These are phyloP conservation scores for Dinomys branickii DNA, from an alignment of 2,113 vertebrate species.

Conservation along the genomic window DNA sequence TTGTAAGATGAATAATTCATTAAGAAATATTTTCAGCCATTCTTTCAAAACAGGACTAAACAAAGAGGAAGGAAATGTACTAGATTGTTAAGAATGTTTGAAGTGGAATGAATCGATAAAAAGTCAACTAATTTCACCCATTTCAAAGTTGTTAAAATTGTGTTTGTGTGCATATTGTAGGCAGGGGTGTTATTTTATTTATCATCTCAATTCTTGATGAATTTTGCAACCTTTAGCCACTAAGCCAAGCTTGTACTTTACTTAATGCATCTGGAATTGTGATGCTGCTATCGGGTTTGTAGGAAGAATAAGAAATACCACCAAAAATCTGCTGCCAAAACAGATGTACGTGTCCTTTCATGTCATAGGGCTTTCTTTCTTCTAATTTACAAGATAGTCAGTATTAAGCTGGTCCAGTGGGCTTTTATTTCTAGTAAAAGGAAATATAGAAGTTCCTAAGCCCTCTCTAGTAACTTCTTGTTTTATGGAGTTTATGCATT, in stretches of 20 bases:
- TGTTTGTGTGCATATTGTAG: neutral
- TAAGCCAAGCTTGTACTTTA: neutral
- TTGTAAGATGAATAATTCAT: neutral
- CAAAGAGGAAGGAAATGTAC: neutral
- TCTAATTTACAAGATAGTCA: neutral
- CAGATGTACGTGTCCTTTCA: constrained; percentile 1
- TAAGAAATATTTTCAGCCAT: constrained; percentile 32
- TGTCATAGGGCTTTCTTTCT: neutral
- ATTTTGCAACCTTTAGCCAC: constrained; percentile 6
- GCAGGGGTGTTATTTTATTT: neutral
- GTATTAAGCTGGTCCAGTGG: constrained; percentile 11
- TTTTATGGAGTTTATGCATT: neutral
- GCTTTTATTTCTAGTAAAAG: constrained; percentile 28
- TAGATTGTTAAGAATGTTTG: neutral
- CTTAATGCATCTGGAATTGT: neutral
- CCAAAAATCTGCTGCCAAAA: neutral
- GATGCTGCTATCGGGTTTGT: neutral
- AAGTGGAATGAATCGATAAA: neutral
- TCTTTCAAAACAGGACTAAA: neutral
- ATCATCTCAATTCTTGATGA: neutral
- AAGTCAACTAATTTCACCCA: neutral
- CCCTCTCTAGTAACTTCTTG: constrained; percentile 6
- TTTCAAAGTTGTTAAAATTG: neutral
- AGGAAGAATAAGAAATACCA: neutral
- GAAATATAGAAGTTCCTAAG: constrained; percentile 13